These are phyloP conservation scores for Dryobates pubescens DNA, from an alignment of 2,797 vertebrate species.

Conservation along the genomic window DNA sequence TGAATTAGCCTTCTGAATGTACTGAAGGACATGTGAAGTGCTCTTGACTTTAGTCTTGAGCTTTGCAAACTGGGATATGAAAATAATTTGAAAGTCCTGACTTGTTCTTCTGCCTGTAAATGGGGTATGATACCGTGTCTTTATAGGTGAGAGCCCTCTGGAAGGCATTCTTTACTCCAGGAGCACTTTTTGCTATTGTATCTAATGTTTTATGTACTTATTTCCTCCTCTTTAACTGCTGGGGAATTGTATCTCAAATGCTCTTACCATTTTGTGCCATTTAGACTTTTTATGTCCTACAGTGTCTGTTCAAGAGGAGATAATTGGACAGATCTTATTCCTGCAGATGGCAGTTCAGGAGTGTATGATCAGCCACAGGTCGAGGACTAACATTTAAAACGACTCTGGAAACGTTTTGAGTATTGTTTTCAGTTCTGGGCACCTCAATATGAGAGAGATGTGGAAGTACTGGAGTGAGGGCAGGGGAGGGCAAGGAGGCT, in stretches of 20 bases:
- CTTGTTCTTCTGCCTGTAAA: not conserved
- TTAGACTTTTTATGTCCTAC: not conserved
- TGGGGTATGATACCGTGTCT: not conserved
- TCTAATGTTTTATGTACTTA: not conserved
- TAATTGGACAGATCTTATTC: not conserved
- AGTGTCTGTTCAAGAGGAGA: not conserved
- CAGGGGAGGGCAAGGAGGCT: too few relatives aligned
- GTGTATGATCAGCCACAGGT: not conserved
- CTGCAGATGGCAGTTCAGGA: not conserved
- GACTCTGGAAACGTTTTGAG: not conserved
- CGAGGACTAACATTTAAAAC: not conserved
- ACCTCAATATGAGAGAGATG: too few relatives aligned
- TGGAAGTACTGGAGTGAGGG: too few relatives aligned
- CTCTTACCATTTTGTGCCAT: not conserved
- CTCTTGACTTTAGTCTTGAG: not conserved
- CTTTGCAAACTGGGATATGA: not conserved
- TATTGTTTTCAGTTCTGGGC: too few relatives aligned
- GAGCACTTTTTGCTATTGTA: not conserved
- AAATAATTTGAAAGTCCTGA: not conserved
- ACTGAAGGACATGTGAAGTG: not conserved
- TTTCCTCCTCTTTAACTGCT: not conserved
- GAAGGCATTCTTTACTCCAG: not conserved
- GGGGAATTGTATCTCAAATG: not conserved
- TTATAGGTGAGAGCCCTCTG: not conserved
- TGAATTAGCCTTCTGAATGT: not conserved